Evolutionary conservation across 2,113 vertebrate species (phyloP).

Genomic region (Malurus cyaneus): DNA sequence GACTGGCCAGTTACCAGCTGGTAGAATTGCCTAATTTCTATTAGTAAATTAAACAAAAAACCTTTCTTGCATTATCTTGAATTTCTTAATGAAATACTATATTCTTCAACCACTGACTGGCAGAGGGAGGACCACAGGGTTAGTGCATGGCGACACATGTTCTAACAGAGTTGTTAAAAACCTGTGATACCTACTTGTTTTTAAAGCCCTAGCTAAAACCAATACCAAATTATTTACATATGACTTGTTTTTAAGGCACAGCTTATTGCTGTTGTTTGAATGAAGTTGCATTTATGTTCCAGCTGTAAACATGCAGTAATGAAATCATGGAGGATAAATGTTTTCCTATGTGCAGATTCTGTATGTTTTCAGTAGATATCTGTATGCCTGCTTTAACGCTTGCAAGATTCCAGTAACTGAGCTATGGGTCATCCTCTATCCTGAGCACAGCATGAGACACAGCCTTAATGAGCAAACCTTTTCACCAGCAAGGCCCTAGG

Average conservation of each 20-base stretch:
- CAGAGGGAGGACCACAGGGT: conserved; percentile 9
- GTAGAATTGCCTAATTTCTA: not conserved
- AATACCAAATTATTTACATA: not conserved
- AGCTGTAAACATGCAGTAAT: conserved; percentile 25
- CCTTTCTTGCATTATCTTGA: not conserved
- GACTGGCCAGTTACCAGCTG: not conserved
- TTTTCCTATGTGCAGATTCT: conserved; percentile 48
- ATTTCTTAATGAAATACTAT: not conserved
- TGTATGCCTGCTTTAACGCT: conserved; percentile 45
- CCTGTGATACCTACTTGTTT: not conserved
- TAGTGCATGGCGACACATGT: not conserved
- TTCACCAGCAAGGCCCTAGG: conserved; percentile 38
- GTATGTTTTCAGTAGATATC: conserved; percentile 45
- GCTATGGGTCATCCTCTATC: conserved; percentile 53
- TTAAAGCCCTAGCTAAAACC: not conserved
- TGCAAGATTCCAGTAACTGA: conserved; percentile 37
- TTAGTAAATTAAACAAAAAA: not conserved
- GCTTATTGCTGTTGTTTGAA: conserved; percentile 30
- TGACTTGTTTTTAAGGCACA: conserved; percentile 29
- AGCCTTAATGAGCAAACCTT: conserved; percentile 56
- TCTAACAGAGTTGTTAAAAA: not conserved
- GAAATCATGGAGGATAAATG: conserved; percentile 31
- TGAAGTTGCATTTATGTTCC: conserved; percentile 32
- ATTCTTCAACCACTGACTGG: conserved; percentile 6
- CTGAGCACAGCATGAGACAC: conserved; percentile 65